Percentiles rank a stretch among this genome's conserved stretches.
Evolutionary conservation across 2,797 vertebrate species (phyloP).

Genomic region (Peromyscus melanophrys): DNA sequence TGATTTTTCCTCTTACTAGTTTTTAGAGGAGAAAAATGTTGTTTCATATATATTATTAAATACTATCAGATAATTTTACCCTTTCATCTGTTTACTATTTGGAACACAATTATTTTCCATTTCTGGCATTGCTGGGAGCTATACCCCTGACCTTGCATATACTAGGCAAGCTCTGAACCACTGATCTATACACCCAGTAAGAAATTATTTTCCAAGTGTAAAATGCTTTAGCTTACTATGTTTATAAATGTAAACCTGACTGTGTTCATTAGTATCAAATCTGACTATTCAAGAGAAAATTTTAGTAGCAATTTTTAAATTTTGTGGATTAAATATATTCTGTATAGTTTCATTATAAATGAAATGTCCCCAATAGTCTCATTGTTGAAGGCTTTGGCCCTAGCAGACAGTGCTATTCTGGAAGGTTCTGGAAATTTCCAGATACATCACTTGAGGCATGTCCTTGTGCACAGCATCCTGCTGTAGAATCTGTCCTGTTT

Average conservation of each 20-base stretch:
- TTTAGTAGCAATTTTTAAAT: constrained; percentile 30
- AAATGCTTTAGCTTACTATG: constrained; percentile 1
- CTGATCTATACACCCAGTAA: background rate
- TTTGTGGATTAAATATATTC: background rate
- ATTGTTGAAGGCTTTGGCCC: background rate
- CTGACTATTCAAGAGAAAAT: background rate
- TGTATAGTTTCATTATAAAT: background rate
- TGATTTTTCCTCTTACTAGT: background rate
- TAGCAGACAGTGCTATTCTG: background rate
- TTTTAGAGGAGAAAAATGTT: background rate
- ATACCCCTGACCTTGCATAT: background rate
- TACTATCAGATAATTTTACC: background rate
- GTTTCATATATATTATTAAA: constrained; percentile 37
- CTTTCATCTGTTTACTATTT: background rate
- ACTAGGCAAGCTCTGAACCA: background rate
- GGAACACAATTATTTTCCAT: background rate
- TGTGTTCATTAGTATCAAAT: constrained; percentile 25
- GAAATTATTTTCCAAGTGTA: constrained; percentile 21
- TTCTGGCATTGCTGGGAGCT: background rate
- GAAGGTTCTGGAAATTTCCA: background rate
- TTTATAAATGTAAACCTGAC: constrained; percentile 36
- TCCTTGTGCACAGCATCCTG: too few relatives aligned
- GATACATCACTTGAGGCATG: background rate
- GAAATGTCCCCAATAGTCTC: too few relatives aligned
- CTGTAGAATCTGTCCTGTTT: background rate